Base-by-base conservation (phyloP, 2,888 invertebrate species). In the Pristionchus fissidentatus region DNA sequence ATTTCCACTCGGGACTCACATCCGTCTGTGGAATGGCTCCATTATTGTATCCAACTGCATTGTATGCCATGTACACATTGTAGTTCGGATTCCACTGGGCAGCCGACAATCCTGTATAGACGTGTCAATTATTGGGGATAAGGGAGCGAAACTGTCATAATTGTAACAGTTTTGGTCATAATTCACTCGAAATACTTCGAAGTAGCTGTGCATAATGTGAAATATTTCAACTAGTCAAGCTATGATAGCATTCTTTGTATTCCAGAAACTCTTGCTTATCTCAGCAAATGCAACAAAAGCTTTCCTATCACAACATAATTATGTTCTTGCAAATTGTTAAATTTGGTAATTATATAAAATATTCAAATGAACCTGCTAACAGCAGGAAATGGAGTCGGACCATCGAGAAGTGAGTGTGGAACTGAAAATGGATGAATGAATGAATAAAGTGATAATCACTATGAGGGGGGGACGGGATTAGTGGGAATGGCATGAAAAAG, bases 21-120 rank as follows among this genome's bases (percentile, higher is more conserved):
- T 78, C 78, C 32, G 52, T 78, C 55, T 55, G 78, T 3, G 78
- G 78, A 22, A 29, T 13, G 8, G 35, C 41, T 78, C 78, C 78
- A 8, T 52, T 52, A n/a, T 78, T 78, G 38, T 78, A 78, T 78
- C 78, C 78, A 10, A 78, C 78, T 32, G 78, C 78, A 78, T 78
- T 78, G 55, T 78, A 78, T 55, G 78, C 78, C 78, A 78, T 78
- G 38, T 78, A 78, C 38, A 52, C 52, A 78, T 55, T 55, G 55
- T 78, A 78, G 26, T 78, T 78, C 13, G 78, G 78, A 78, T 78
- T 78, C 78, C 78, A 78, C 55, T 78, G 78, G 13, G 78, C 52
- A 26, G 55, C 52, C 78, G 78, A 35, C 78, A 78, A 10, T 55
- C 78, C 78, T 78, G 35, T 15, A 49, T 13, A 49, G n/a, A n/a